phyloP scores from a whole-genome alignment of 2,113 vertebrate species.

The Oncorhynchus tshawytscha region DNA sequence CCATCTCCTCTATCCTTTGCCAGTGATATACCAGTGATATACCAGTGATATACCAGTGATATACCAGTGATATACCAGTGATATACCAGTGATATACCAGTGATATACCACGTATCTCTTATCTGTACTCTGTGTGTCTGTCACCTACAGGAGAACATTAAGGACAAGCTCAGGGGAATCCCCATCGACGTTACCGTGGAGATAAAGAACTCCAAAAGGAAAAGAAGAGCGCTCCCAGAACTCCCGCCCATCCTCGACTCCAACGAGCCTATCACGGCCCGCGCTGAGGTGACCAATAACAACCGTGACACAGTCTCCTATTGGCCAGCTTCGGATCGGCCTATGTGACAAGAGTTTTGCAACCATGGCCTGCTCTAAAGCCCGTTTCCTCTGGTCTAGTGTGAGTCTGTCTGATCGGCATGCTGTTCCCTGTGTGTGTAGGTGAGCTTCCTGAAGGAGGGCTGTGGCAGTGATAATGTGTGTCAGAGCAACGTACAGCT shows the following conservation, averaged over 20 bases:
- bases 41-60: too few relatives aligned
- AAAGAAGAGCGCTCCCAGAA: slow-evolving; percentile 72
- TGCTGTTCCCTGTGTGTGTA: slow-evolving; percentile 43
- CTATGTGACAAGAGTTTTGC: too few relatives aligned
- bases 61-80: neutral
- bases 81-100: neutral
- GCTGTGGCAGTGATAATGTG: slow-evolving; percentile 83
- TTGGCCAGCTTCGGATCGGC: neutral
- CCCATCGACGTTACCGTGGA: slow-evolving; percentile 81
- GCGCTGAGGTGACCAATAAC: slow-evolving; percentile 68
- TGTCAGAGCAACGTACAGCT: slow-evolving; percentile 89
- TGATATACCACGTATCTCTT: too few relatives aligned
- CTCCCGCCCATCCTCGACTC: slow-evolving; percentile 81
- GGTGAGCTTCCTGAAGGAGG: slow-evolving; percentile 90
- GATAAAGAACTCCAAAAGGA: slow-evolving; percentile 71
- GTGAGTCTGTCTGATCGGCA: slow-evolving; percentile 1
- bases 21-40: neutral
- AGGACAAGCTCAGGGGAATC: slow-evolving; percentile 88
- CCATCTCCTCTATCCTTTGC: too few relatives aligned
- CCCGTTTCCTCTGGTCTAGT: neutral
- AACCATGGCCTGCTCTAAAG: too few relatives aligned
- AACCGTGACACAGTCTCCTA: too few relatives aligned
- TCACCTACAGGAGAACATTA: slow-evolving; percentile 79
- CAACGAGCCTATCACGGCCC: slow-evolving; percentile 63
- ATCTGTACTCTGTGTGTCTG: neutral